phyloP scores from a whole-genome alignment of 2,797 vertebrate species.

The Nyctalus aviator region DNA sequence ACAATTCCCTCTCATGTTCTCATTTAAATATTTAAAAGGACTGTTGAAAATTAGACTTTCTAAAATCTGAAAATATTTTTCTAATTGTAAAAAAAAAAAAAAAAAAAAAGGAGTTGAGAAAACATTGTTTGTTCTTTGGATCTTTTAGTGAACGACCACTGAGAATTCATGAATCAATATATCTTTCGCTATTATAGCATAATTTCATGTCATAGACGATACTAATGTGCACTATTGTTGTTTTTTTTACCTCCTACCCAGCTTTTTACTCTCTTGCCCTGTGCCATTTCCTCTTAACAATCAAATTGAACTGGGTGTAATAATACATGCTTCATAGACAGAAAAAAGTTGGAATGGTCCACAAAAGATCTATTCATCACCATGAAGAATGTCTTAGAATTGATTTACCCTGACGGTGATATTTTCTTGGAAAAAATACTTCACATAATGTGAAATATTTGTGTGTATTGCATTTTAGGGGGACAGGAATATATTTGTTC shows the following conservation, averaged over 20 bases:
- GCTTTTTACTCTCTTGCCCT: neutral
- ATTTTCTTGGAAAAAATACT: constrained; percentile 18
- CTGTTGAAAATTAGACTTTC: neutral
- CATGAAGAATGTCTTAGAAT: neutral
- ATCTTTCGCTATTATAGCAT: neutral
- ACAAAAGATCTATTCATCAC: neutral
- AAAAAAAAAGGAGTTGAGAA: neutral
- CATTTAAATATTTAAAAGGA: constrained; percentile 20
- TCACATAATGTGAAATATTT: neutral
- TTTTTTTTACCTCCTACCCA: neutral
- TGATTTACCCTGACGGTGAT: neutral
- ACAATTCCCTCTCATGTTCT: neutral
- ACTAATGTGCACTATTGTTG: neutral
- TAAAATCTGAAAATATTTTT: neutral
- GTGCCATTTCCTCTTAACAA: neutral
- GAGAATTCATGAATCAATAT: neutral
- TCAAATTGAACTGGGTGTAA: neutral
- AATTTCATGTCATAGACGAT: neutral
- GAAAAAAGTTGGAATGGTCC: neutral
- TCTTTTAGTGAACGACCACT: neutral
- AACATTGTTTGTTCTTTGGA: neutral
- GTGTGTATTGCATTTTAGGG: neutral
- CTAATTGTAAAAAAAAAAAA: neutral
- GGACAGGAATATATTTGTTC: neutral
- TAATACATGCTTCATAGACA: neutral